These are phyloP conservation scores for Cataglyphis rosenhaueri DNA, from an alignment of 2,888 invertebrate genomes.

Conservation along the genomic window DNA sequence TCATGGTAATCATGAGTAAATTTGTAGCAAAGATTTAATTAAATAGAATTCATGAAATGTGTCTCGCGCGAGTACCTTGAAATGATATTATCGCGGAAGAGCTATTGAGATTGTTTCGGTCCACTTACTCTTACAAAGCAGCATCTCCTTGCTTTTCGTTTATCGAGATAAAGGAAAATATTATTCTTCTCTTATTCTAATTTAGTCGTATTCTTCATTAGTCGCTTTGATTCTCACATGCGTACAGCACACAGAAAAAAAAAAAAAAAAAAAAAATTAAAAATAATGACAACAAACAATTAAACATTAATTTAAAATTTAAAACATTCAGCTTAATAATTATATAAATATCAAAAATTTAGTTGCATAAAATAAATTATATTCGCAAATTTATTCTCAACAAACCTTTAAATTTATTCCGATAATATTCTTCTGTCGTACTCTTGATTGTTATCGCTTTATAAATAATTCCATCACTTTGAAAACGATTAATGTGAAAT, in stretches of 20 bases:
- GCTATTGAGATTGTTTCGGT: conserved; percentile 69
- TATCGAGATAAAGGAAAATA: conserved; percentile 45
- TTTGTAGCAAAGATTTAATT: not conserved
- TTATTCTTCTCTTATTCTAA: conserved; percentile 25
- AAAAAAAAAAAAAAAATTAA: not conserved
- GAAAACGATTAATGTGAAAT: conserved; percentile 5
- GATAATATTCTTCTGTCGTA: not conserved
- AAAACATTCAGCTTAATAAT: conserved; percentile 3
- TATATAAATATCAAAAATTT: conserved; percentile 9
- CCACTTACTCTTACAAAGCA: conserved; percentile 56
- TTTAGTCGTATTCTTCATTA: conserved; percentile 2
- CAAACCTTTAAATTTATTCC: conserved; percentile 10
- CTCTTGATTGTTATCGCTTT: not conserved
- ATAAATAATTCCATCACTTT: conserved; percentile 11
- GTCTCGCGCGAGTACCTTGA: conserved; percentile 68
- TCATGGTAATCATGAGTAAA: not conserved
- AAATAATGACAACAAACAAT: not conserved
- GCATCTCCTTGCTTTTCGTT: conserved; percentile 45
- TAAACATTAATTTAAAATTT: conserved; percentile 11
- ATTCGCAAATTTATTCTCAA: not conserved
- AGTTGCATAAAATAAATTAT: conserved; percentile 7
- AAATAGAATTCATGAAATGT: conserved; percentile 51
- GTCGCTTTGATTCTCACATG: not conserved
- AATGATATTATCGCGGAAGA: conserved; percentile 68
- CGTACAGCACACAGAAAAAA: not conserved